These are phyloP conservation scores for Sminthurinus aureus DNA, from an alignment of 2,888 invertebrate species.

Conservation along the genomic window DNA sequence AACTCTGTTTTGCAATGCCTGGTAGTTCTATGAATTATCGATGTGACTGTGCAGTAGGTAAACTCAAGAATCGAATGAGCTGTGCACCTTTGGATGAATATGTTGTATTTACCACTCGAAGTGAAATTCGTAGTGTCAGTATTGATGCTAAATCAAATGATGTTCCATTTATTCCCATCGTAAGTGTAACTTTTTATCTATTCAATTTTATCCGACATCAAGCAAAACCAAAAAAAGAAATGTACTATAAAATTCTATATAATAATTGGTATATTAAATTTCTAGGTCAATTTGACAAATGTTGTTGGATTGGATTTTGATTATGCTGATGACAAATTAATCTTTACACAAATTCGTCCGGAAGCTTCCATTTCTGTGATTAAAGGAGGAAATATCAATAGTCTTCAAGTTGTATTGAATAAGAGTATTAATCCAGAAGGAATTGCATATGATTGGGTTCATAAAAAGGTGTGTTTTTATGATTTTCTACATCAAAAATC, in stretches of 20 bases:
- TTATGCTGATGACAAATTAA: conserved; percentile 82
- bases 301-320: conserved; percentile 97
- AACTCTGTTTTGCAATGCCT: conserved; percentile 94
- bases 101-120: conserved; percentile 90
- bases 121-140: conserved; percentile 90
- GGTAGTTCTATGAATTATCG: conserved; percentile 63
- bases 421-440: conserved; percentile 91
- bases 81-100: conserved; percentile 89
- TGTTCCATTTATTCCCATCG: conserved; percentile 83
- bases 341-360: conserved; percentile 93
- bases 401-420: conserved; percentile 70
- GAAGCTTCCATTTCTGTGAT: conserved; percentile 76
- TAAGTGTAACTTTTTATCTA: conserved; percentile 50
- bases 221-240: background rate
- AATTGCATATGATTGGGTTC: conserved; percentile 97
- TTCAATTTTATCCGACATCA: background rate
- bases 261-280: background rate
- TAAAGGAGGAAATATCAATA: conserved; percentile 67
- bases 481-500: background rate
- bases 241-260: background rate
- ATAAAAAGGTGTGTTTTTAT: conserved; percentile 72
- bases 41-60: conserved; percentile 94
- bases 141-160: conserved; percentile 83
- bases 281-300: conserved; percentile 76
- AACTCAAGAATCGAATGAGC: conserved; percentile 71